phyloP scores from a whole-genome alignment of 2,797 vertebrate species.

The Sylvia borin region DNA sequence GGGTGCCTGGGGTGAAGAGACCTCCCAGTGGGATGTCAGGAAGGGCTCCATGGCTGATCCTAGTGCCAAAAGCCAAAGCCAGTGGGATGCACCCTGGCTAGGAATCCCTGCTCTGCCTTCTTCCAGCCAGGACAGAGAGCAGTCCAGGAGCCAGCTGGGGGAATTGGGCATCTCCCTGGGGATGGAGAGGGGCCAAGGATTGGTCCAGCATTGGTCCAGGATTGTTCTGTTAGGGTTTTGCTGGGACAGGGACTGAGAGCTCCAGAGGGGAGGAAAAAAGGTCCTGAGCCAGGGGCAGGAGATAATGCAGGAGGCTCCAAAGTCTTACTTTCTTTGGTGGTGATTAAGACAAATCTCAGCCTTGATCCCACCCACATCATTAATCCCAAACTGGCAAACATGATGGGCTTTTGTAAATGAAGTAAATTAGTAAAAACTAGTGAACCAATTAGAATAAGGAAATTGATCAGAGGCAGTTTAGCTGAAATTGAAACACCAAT shows the following conservation, averaged over 20 bases:
- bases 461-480: background rate
- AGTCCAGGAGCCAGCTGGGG: background rate
- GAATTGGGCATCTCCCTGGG: background rate
- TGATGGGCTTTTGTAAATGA: background rate
- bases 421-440: background rate
- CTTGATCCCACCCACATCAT: background rate
- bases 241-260: background rate
- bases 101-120: background rate
- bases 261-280: fast-evolving
- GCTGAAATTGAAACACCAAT: background rate
- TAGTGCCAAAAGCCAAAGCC: background rate
- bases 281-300: background rate
- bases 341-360: background rate
- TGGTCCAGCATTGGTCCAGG: background rate
- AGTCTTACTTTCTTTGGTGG: background rate
- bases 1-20: fast-evolving
- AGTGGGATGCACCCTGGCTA: background rate
- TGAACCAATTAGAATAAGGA: background rate
- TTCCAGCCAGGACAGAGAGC: background rate
- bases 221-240: fast-evolving
- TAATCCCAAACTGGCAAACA: background rate
- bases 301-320: background rate
- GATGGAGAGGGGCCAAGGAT: fast-evolving
- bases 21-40: fast-evolving
- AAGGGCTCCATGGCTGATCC: fast-evolving